Base-by-base conservation (phyloP, 92 coral and sea anemone species). In the Actinostola sp. region DNA sequence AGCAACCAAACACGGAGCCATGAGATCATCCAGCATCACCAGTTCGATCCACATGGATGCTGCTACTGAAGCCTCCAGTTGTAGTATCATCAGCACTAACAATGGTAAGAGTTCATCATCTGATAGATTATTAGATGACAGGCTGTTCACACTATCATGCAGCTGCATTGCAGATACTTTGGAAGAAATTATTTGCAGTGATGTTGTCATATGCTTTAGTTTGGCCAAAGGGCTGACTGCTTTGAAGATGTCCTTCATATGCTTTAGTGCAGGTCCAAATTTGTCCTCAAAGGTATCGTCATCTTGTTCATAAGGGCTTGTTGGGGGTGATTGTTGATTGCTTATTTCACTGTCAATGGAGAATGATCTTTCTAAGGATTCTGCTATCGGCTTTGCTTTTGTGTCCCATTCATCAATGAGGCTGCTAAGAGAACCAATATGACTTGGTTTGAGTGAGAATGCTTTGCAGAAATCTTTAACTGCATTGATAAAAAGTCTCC, bases 201-300 rank as follows among this genome's bases (percentile, higher is more conserved):
- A 83, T 25, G 87, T 53, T 0, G 92, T 89, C 72, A 93, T 56
- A 61, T 92, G 88, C 55, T 87, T 90, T 25, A 93, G 81, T 57
- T 93, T 92, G 48, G 65, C 86, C 46, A 90, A 49, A 3, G 95
- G 89, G 46, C 89, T 86, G 19, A 86, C 15, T 1, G 82, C 91
- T 64, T 84, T 78, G 67, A 93, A 82, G 42, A 93, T 66, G 63
- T 87, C 92, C 60, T 78, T 72, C 33, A 93, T 91, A 61, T 80
- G 84, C 39, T 87, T 71, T 21, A 93, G 82, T n/a, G 96, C 91
- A 14, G 96, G 92, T 43, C 96, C 96, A 77, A 93, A 93, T 49
- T 82, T 79, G 41, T 86, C 96, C 61, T 87, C 87, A 67, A 93
- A 93, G 16, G 92, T 93, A 15, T 69, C 86, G 17, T 60, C 77